Evolutionary conservation across 2,113 vertebrate species (phyloP), one percentile per base, ranked within the genome.

Genomic region (Eclectus roratus): DNA sequence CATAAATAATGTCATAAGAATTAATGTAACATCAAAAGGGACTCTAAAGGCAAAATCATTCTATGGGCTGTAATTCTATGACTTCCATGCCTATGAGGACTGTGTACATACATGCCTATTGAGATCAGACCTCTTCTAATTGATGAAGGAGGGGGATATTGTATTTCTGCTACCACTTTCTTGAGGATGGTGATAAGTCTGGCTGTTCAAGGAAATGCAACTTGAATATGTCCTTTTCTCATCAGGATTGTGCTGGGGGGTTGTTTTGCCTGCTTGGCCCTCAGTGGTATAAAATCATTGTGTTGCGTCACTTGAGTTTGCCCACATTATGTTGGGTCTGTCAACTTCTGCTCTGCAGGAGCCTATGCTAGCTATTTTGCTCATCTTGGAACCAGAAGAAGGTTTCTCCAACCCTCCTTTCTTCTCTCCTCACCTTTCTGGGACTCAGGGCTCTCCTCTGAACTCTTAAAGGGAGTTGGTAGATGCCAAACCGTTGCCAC

Each of bases 301-400:
- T 33, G 17, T 61, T 31, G 13, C 4, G 0, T 39, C 53, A 17
- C 41, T 83, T 70, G 33, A 39, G n/a, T 78, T 13, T 41, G 8
- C 18, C 31, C 28, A 33, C 0, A 1, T 53, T 25, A 2, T 7
- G 13, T 24, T 63, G 20, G 16, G 5, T 72, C 50, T 74, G 19
- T 33, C 58, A 65, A 1, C 14, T 86, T 52, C 52, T 69, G 43
- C 63, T 77, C 68, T 86, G 49, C 20, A 28, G 74, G 33, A 79
- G 24, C 24, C 3, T 2, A 2, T 63, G 68, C 17, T 65, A 53
- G 12, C 31, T 83, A 2, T 41, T 61, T 50, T 86, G 49, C 50
- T 52, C 7, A 5, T 37, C 72, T n/a, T 58, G 64, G 31, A 72
- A 58, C 12, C 76, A 65, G 37, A 13, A 78, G 35, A 2, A 53